Evolutionary conservation across 1,140 invertebrate genomes (phyloP).

Genomic region (Elymnias hypermnestra): DNA sequence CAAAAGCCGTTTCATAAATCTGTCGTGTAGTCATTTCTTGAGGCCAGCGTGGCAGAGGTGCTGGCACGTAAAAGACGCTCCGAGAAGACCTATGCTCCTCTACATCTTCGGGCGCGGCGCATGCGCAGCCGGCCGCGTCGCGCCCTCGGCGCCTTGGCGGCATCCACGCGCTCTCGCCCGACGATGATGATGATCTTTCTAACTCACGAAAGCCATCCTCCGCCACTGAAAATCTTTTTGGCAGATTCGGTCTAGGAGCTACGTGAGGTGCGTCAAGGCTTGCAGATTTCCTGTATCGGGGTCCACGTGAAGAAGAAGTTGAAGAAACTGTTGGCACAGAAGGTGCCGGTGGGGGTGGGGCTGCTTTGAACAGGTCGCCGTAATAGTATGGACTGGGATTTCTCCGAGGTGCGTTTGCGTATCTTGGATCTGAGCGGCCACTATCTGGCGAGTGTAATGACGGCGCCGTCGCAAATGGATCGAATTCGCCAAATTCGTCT

Average conservation of each 20-base stretch:
- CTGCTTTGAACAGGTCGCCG: constrained; percentile 82
- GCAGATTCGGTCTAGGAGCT: constrained; percentile 61
- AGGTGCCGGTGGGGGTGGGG: constrained; percentile 45
- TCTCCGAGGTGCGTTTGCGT: constrained; percentile 76
- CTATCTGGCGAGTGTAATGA: constrained; percentile 69
- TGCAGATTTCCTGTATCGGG: constrained; percentile 78
- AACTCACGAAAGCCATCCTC: constrained; percentile 79
- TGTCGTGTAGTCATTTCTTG: constrained; percentile 80
- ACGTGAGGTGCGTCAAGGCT: constrained; percentile 82
- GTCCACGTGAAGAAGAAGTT: constrained; percentile 60
- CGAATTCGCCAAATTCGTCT: constrained; percentile 69
- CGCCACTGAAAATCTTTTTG: constrained; percentile 80
- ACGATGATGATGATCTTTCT: constrained; percentile 71
- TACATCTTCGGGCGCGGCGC: constrained; percentile 80
- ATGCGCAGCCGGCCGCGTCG: constrained; percentile 80
- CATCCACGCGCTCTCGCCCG: constrained; percentile 75
- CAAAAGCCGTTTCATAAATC: constrained; percentile 92
- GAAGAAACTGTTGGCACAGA: constrained; percentile 54
- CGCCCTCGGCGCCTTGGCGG: constrained; percentile 78
- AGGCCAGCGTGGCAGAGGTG: constrained; percentile 80
- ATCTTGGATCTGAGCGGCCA: constrained; percentile 70
- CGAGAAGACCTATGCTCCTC: constrained; percentile 78
- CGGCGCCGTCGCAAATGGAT: constrained; percentile 63
- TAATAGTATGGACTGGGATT: constrained; percentile 88
- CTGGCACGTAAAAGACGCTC: constrained; percentile 79